Base-by-base conservation (phyloP, 37 sponge, comb jelly and placozoan species). In the Hormiphora californensis region DNA sequence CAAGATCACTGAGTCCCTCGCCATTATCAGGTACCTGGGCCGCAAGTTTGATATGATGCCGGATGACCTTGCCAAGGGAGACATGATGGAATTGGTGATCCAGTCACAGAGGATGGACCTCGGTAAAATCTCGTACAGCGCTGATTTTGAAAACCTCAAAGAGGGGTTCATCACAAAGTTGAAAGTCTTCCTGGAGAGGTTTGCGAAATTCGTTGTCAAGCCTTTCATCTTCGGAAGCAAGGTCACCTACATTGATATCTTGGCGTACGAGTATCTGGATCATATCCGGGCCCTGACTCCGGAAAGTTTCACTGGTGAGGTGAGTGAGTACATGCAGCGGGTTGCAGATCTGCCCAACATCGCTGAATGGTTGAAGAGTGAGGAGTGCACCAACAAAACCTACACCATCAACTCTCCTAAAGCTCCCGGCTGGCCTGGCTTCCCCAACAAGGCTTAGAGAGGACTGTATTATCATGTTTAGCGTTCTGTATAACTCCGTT, bases 21-120 rank as follows among this genome's bases (percentile, higher is more conserved):
- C 81, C n/a, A 73, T 73, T 43, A 40, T 73, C 39, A 27, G 81
- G 43, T 73, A 73, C 38, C 38, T 73, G 81, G 81, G 81, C 46
- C 40, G 81, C n/a, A 73, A 40, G 44, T 73, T 73, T 28, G 81
- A 46, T 41, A 23, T 73, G 25, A 28, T 30, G 5, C 61, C 61
- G 7, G 61, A 23, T 57, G 61, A 57, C n/a, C 12, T 41, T 22
- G 81, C 35, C 1, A 27, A 33, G 25, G 4, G 43, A 0, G 81
- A 73, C 7, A 37, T 41, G 35, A 7, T 33, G 40, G 81, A 73
- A 46, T 46, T 43, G 81, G 41, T 27, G 35, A 21, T 73, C 1
- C 9, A 3, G 9, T 43, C 40, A 1, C 8, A 28, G 23, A n/a
- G 35, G 4, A 73, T 32, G 44, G 46, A 36, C 23, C 8, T 73